Conservation (phyloP, 2,888 invertebrate species). For the Lithophane semibrunnea region DNA sequence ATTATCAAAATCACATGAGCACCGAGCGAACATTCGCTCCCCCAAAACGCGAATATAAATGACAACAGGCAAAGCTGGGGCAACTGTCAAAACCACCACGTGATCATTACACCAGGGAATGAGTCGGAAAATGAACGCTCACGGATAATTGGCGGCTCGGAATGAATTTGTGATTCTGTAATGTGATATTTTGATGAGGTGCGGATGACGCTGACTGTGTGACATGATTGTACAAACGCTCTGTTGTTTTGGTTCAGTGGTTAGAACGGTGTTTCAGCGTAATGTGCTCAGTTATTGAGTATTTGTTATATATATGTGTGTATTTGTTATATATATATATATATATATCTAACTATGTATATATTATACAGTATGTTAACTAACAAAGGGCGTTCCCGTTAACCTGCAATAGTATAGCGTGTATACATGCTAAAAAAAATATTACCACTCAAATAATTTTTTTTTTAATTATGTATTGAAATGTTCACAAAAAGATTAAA, state of each 20-base stretch:
- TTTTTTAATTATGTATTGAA: too few species aligned
- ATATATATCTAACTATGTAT: too few species aligned
- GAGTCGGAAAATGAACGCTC: constrained; percentile 88
- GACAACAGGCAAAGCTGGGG: constrained; percentile 69
- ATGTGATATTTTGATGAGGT: constrained; percentile 89
- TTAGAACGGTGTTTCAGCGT: constrained; percentile 5
- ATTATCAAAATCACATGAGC: not conserved
- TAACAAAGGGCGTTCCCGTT: too few species aligned
- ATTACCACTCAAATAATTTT: too few species aligned
- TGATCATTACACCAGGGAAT: constrained; percentile 89
- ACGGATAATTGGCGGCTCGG: constrained; percentile 87
- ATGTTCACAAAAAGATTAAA: too few species aligned
- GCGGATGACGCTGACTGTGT: constrained; percentile 77
- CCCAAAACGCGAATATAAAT: constrained; percentile 65
- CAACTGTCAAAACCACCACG: constrained; percentile 90
- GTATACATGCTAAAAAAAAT: too few species aligned
- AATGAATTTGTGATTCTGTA: constrained; percentile 88
- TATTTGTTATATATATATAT: too few species aligned
- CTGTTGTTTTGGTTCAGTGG: constrained; percentile 59
- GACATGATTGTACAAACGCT: constrained; percentile 46
- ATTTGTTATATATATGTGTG: too few species aligned
- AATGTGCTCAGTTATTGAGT: constrained; percentile 1
- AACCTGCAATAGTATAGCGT: too few species aligned
- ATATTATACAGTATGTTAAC: too few species aligned
- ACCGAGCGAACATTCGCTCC: constrained; percentile 39